A percentile compares a stretch with the other conserved stretches of the same genome.
These are phyloP conservation scores for Drosophila pseudotalamancana DNA, from an alignment of 2,888 invertebrate genomes.

Conservation along the genomic window DNA sequence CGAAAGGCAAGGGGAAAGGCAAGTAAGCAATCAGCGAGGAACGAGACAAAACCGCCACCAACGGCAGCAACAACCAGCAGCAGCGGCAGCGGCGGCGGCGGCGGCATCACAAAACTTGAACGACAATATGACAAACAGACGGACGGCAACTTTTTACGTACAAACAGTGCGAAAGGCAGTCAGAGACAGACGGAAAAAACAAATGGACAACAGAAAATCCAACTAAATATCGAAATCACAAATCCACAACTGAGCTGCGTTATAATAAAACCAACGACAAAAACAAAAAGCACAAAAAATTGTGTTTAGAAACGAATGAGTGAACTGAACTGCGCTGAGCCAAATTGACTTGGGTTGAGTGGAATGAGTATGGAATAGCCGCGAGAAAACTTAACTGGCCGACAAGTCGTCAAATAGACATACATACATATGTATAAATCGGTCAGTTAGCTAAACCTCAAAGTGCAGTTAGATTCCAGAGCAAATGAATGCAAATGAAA, in stretches of 20 bases:
- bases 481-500: background rate
- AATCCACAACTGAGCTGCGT: constrained; percentile 65
- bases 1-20: background rate
- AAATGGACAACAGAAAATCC: constrained; percentile 48
- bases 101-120: constrained; percentile 53
- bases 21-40: constrained; percentile 55
- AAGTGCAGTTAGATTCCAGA: constrained; percentile 3
- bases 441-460: constrained; percentile 28
- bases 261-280: constrained; percentile 45
- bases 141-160: constrained; percentile 52
- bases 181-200: constrained; percentile 39
- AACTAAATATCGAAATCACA: constrained; percentile 76
- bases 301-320: constrained; percentile 59
- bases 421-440: background rate
- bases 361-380: constrained; percentile 13
- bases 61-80: constrained; percentile 24
- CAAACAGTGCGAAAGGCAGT: constrained; percentile 34
- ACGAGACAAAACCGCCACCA: constrained; percentile 62
- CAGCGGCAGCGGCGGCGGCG: background rate
- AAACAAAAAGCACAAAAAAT: constrained; percentile 31
- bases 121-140: constrained; percentile 37
- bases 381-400: constrained; percentile 25
- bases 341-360: constrained; percentile 11
- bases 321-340: constrained; percentile 13
- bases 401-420: constrained; percentile 9